These are phyloP conservation scores for Poliocrania exsul DNA, from an alignment of 2,797 vertebrate species.

Conservation along the genomic window DNA sequence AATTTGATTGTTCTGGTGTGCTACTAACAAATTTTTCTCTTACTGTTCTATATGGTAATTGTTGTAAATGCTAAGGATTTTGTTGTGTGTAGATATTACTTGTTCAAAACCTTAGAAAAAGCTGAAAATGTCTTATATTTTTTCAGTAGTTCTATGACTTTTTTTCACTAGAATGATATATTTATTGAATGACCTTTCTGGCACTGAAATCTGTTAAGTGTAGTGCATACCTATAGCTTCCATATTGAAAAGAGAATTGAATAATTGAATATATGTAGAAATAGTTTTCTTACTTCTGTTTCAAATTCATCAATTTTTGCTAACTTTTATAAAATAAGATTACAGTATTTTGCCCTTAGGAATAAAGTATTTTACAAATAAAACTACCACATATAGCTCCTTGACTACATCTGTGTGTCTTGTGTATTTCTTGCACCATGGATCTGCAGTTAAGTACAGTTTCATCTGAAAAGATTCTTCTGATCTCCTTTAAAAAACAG, in stretches of 20 bases:
- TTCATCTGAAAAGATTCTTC: not conserved
- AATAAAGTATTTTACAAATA: conserved; percentile 65
- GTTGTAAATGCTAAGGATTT: not conserved
- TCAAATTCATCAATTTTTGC: conserved; percentile 29
- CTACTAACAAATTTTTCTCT: not conserved
- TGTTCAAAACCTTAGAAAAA: not conserved
- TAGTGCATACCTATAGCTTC: not conserved
- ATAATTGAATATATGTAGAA: conserved; percentile 22
- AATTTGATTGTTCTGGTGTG: not conserved
- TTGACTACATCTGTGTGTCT: not conserved
- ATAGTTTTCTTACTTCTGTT: conserved; percentile 35
- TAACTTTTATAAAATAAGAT: conserved; percentile 48
- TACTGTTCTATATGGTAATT: not conserved
- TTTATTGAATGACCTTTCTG: conserved; percentile 24
- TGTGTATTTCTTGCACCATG: not conserved
- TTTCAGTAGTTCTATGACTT: conserved; percentile 4
- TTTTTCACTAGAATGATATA: conserved; percentile 37
- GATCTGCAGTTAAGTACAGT: not conserved
- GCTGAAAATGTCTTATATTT: conserved; percentile 27
- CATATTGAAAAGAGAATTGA: not conserved
- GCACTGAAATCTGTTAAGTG: not conserved
- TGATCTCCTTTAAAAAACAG: not conserved
- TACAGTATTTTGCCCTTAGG: conserved; percentile 56
- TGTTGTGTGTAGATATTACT: not conserved
- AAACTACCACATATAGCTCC: not conserved